Conservation (phyloP, 2,797 vertebrate genomes). For the Pseudochirops cupreus region DNA sequence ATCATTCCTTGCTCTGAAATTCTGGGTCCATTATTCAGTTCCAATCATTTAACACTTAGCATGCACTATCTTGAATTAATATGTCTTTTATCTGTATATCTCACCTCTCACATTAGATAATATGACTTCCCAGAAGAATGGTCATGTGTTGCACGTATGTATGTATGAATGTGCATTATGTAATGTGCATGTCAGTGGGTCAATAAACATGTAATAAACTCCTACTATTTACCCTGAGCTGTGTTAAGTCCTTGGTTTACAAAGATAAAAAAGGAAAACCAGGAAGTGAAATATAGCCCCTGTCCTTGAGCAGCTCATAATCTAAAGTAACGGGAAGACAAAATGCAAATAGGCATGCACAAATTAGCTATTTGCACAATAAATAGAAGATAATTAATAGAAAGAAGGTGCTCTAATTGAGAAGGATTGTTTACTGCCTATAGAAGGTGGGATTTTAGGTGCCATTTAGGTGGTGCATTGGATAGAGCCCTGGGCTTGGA, state of each 20-base stretch:
- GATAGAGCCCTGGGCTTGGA: background rate
- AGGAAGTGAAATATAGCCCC: background rate
- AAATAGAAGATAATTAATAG: background rate
- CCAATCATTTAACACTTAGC: background rate
- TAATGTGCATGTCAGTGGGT: too few relatives aligned
- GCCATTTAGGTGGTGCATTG: accelerated
- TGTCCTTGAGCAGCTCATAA: too few relatives aligned
- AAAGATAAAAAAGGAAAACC: background rate
- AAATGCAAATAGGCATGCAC: background rate
- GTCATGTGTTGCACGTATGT: too few relatives aligned
- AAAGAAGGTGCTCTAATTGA: background rate
- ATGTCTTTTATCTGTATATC: background rate
- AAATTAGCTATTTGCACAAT: background rate
- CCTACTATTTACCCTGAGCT: background rate
- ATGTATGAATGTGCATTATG: too few relatives aligned
- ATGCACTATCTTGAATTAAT: background rate
- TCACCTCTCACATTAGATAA: background rate
- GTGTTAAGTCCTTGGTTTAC: background rate
- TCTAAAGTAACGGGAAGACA: background rate
- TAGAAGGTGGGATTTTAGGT: background rate
- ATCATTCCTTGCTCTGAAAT: background rate
- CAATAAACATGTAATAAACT: background rate
- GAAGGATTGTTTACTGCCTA: background rate
- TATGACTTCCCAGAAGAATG: background rate
- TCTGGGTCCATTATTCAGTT: background rate